Evolutionary conservation across 2,797 vertebrate species (phyloP).

Genomic region (Cryptoblepharus egeriae): DNA sequence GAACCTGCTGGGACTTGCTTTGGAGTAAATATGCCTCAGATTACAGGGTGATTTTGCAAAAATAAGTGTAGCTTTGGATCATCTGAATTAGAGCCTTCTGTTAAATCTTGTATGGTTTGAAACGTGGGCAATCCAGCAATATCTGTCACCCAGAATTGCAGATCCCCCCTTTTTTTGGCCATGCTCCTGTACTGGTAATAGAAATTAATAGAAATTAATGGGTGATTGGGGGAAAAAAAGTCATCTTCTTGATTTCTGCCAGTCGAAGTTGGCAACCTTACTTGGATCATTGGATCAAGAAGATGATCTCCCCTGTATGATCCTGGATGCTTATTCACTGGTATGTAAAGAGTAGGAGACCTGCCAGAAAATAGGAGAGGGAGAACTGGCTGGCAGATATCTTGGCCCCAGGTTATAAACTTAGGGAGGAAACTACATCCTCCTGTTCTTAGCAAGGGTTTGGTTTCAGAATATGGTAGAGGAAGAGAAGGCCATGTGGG

Average conservation of each 20-base stretch:
- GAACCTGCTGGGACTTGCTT: too few species aligned
- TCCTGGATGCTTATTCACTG: neutral
- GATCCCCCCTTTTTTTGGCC: too few species aligned
- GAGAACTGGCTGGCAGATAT: neutral
- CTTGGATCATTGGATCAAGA: neutral
- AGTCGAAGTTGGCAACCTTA: neutral
- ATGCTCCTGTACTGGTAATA: neutral
- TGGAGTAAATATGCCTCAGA: too few species aligned
- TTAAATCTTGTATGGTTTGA: neutral
- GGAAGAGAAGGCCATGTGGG: too few species aligned
- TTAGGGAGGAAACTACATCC: too few species aligned
- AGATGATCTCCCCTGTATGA: neutral
- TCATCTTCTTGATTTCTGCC: neutral
- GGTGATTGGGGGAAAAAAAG: too few species aligned
- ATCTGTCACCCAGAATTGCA: neutral
- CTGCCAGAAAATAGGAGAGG: too few species aligned
- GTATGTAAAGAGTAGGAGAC: too few species aligned
- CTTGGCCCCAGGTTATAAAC: neutral
- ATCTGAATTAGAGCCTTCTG: neutral
- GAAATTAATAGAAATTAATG: neutral
- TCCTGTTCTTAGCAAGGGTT: neutral
- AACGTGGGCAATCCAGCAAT: neutral
- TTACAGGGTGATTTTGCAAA: neutral
- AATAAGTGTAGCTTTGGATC: neutral
- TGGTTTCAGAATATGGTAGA: neutral